Percentiles rank a stretch among this genome's conserved stretches.
phyloP scores from a whole-genome alignment of 2,113 vertebrate genomes.

The Periophthalmus modestus region DNA sequence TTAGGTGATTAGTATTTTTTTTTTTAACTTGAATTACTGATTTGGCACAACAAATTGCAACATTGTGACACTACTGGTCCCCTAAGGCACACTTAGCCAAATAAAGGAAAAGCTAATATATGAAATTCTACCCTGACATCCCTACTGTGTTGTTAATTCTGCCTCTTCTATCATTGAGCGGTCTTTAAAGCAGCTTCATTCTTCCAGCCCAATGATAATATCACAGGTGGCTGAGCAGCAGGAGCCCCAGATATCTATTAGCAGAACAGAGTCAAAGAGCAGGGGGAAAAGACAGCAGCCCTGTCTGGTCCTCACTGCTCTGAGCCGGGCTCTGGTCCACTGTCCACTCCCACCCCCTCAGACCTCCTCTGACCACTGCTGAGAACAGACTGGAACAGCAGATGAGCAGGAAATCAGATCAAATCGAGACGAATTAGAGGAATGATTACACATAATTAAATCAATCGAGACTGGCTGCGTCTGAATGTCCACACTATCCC shows the following conservation, averaged over 20 bases:
- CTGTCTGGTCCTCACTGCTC: conserved; percentile 34
- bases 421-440: neutral
- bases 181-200: conserved; percentile 60
- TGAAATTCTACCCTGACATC: too few relatives aligned
- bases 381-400: conserved; percentile 26
- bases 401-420: conserved; percentile 10
- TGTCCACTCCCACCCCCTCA: too few relatives aligned
- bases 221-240: conserved; percentile 79
- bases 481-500: too few relatives aligned
- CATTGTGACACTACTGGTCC: too few relatives aligned
- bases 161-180: neutral
- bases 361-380: neutral
- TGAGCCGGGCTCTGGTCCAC: neutral
- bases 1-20: too few relatives aligned
- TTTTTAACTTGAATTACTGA: too few relatives aligned
- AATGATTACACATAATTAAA: neutral
- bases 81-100: too few relatives aligned
- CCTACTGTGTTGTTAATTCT: too few relatives aligned
- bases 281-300: conserved; percentile 60
- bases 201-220: conserved; percentile 67
- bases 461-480: too few relatives aligned
- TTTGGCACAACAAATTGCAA: too few relatives aligned
- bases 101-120: too few relatives aligned
- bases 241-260: conserved; percentile 76
- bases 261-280: conserved; percentile 65